phyloP scores from a whole-genome alignment of 2,888 invertebrate genomes.

The Campoletis raptor region DNA sequence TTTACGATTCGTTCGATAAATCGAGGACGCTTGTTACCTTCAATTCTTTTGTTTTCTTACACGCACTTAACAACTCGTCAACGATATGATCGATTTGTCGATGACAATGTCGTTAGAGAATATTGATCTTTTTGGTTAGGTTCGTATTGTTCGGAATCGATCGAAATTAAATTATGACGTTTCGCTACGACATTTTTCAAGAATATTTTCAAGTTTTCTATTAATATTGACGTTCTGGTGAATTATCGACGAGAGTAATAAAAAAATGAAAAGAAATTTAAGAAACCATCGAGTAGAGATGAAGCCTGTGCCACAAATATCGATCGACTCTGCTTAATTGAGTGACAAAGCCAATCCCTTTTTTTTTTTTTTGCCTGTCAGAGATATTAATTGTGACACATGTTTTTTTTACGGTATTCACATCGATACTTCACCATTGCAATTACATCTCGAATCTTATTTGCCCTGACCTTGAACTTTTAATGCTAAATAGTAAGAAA shows the following conservation, averaged over 20 bases:
- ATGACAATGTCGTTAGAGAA: not conserved
- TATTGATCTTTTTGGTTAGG: not conserved
- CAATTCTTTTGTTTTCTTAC: not conserved
- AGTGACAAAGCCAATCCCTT: not conserved
- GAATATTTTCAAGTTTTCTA: not conserved
- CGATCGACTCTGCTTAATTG: not conserved
- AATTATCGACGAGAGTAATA: not conserved
- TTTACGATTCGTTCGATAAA: constrained; percentile 36
- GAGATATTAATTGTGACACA: not conserved
- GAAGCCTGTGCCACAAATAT: not conserved
- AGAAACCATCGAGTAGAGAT: not conserved
- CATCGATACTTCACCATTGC: not conserved
- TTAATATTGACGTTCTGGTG: not conserved
- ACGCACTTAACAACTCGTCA: not conserved
- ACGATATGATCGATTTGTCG: not conserved
- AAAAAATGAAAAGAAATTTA: not conserved
- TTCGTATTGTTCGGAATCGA: not conserved
- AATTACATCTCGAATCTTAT: not conserved
- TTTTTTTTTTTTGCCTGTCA: not conserved
- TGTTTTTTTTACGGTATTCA: not conserved
- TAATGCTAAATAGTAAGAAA: not conserved
- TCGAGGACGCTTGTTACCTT: constrained; percentile 30
- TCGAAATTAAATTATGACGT: not conserved
- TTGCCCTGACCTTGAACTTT: not conserved
- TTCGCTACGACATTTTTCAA: not conserved